A percentile compares a stretch with the other conserved stretches of the same genome.
Evolutionary conservation across 2,888 invertebrate species (phyloP).

Genomic region (Anaspis maculata): DNA sequence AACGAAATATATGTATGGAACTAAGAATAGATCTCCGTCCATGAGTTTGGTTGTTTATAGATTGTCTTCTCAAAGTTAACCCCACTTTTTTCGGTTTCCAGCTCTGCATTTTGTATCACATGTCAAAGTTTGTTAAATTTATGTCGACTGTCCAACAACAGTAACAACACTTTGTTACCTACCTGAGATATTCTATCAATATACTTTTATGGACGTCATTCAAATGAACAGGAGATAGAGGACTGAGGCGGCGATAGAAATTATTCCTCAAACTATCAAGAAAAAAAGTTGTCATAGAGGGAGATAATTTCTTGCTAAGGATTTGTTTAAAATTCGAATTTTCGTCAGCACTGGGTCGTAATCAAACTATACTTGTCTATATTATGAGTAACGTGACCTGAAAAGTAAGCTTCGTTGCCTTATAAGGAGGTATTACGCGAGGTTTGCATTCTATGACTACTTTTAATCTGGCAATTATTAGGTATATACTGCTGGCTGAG

Average conservation of each 20-base stretch:
- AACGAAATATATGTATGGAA: conserved; percentile 36
- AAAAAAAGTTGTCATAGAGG: neutral
- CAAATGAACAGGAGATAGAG: no score
- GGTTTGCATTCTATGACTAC: conserved; percentile 13
- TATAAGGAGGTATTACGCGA: conserved; percentile 23
- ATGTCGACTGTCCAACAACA: conserved; percentile 1
- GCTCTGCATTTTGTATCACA: conserved; percentile 13
- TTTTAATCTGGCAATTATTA: conserved; percentile 9
- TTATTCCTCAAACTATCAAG: no score
- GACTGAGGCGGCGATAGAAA: no score
- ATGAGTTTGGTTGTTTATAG: conserved; percentile 39
- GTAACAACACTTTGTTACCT: conserved; percentile 2
- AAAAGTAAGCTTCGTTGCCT: conserved; percentile 25
- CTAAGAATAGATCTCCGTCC: conserved; percentile 41
- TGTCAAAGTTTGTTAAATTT: conserved; percentile 10
- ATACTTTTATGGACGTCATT: no score
- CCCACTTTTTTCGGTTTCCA: conserved; percentile 31
- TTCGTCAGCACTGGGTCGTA: no score
- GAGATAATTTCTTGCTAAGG: no score
- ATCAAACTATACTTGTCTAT: conserved; percentile 20
- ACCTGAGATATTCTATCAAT: conserved; percentile 7
- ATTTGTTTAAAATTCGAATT: no score
- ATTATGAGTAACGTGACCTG: conserved; percentile 27
- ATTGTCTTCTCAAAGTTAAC: conserved; percentile 35
- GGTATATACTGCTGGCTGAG: no score